phyloP scores from a whole-genome alignment of 2,888 invertebrate species.

The Chalcis sispes region DNA sequence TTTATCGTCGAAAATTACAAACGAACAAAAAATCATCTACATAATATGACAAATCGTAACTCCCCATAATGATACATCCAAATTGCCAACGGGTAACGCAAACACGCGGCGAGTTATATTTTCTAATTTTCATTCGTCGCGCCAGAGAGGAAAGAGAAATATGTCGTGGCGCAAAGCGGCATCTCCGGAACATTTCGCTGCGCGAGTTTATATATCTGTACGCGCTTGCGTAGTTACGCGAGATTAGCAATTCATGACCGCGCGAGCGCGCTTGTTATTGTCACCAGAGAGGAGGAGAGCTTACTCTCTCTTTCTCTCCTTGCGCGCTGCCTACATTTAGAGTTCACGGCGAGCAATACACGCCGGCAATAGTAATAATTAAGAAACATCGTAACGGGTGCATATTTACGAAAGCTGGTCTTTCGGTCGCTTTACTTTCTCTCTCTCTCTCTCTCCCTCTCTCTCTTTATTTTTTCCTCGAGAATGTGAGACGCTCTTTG shows the following conservation, averaged over 20 bases:
- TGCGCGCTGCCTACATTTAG: constrained; percentile 64
- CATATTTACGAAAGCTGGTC: constrained; percentile 66
- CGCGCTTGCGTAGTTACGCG: constrained; percentile 63
- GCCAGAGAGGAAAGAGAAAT: constrained; percentile 48
- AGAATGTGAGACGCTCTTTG: constrained; percentile 30
- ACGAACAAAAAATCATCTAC: not conserved
- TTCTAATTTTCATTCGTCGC: constrained; percentile 44
- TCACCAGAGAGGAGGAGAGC: too few species aligned
- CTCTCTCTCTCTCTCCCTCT: constrained; percentile 50
- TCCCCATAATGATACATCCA: not conserved
- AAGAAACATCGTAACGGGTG: constrained; percentile 74
- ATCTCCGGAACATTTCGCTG: constrained; percentile 45
- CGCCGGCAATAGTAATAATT: constrained; percentile 75
- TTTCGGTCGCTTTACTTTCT: constrained; percentile 56
- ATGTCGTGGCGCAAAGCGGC: constrained; percentile 49
- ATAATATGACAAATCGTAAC: not conserved
- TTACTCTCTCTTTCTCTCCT: too few species aligned
- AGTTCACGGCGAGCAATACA: constrained; percentile 65
- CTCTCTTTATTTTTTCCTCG: constrained; percentile 15
- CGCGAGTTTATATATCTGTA: too few species aligned
- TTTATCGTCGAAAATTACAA: too few species aligned
- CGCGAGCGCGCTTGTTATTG: constrained; percentile 71
- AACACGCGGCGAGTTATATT: not conserved
- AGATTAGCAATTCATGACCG: constrained; percentile 75
- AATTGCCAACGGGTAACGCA: not conserved